Percentiles rank a stretch among this genome's conserved stretches.
Evolutionary conservation across 2,113 vertebrate genomes (phyloP).

Genomic region (Seriola rivoliana): DNA sequence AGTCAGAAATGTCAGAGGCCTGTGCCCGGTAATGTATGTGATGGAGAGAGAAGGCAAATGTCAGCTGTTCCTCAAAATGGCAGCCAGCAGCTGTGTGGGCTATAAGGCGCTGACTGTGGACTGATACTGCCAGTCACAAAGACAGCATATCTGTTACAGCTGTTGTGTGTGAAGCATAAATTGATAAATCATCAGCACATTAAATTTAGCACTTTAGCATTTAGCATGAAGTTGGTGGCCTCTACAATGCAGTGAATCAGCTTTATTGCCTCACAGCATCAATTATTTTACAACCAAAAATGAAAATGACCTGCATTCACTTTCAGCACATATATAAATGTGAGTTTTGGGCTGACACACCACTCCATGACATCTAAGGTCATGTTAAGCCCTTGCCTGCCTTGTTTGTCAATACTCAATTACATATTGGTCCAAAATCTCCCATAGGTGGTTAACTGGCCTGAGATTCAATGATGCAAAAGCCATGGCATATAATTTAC

Average conservation of each 20-base stretch:
- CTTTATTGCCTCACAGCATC: not conserved
- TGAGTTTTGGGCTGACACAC: not conserved
- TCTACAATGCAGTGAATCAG: not conserved
- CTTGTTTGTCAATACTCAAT: too few species aligned
- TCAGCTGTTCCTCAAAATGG: conserved; percentile 83
- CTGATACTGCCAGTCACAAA: conserved; percentile 46
- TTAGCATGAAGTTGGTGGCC: not conserved
- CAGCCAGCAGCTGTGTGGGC: conserved; percentile 71
- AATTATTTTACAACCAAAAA: conserved; percentile 6
- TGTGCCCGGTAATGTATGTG: conserved; percentile 79
- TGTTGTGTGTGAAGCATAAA: conserved; percentile 5
- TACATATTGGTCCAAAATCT: too few species aligned
- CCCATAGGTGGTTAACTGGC: too few species aligned
- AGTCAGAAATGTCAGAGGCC: conserved; percentile 80
- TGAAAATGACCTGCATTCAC: not conserved
- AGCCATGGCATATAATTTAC: not conserved
- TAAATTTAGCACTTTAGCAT: not conserved
- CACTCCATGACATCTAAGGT: not conserved
- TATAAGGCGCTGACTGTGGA: conserved; percentile 48
- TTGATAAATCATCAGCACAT: conserved; percentile 14
- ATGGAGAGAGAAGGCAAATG: conserved; percentile 82
- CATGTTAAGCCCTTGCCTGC: not conserved
- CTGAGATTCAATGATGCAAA: not conserved
- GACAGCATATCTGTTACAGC: conserved; percentile 28
- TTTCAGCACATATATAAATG: not conserved